Base-by-base conservation (phyloP, 2,888 invertebrate species). In the Fabriciana adippe region DNA sequence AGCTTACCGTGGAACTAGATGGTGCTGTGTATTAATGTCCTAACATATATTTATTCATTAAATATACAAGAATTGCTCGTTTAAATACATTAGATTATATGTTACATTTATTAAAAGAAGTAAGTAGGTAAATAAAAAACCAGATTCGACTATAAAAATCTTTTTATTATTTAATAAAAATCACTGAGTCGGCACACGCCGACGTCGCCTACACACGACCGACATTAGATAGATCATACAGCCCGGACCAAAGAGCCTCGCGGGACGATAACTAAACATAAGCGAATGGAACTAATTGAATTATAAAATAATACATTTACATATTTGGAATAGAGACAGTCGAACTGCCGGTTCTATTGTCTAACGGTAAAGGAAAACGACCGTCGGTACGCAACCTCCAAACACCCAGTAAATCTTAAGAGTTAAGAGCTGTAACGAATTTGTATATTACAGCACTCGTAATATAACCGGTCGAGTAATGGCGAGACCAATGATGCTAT, bases 111-210 rank as follows among this genome's bases (percentile, higher is more conserved):
- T 3, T 4, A 14, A 48, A 14, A 35, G 18, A 35, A 2, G 13
- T 13, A 55, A 59, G 69, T 18, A 2, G 18, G 18, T 13, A 75
- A 82, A 81, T 80, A 78, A 84, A 84, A 82, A 74, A 76, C 59
- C 64, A 55, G 21, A 66, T 77, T 84, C 85, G 89, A 89, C 90
- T 91, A 90, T 90, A 92, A 92, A 91, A 91, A 87, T 87, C 82
- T 88, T 92, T 91, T 53, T 45, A 41, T 54, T 54, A 66, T 66
- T 71, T 55, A 87, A 87, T 89, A 87, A 88, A 90, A 91, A 89
- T 86, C 90, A 92, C 89, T 91, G 92, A 86, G 87, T 75, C 79
- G 82, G 79, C 80, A 79, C 67, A 70, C 35, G 78, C 79, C 78
- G 79, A 72, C 78, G 76, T 76, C 80, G 82, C 79, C 80, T 80